A percentile compares a stretch with the other conserved stretches of the same genome.
phyloP scores from a whole-genome alignment of 2,113 vertebrate genomes.

The Oncorhynchus kisutch region DNA sequence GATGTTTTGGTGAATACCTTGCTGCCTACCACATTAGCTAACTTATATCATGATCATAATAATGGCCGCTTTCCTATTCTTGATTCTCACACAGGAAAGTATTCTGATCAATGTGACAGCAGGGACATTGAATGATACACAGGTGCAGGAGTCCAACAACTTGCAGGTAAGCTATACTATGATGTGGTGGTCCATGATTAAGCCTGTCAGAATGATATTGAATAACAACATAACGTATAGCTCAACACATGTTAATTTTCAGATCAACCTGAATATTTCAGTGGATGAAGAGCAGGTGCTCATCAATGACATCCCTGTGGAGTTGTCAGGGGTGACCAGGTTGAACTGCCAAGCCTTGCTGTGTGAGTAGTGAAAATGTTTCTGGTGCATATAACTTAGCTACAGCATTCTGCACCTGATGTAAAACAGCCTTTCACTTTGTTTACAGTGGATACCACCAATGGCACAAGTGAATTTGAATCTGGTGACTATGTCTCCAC shows the following conservation, averaged over 20 bases:
- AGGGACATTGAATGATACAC: conserved; percentile 57
- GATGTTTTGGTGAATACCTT: no score
- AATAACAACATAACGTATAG: no score
- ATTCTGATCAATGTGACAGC: conserved; percentile 81
- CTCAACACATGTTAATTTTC: not conserved
- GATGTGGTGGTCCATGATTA: not conserved
- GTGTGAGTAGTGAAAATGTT: conserved; percentile 74
- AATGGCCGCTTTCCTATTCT: not conserved
- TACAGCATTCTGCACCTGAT: not conserved
- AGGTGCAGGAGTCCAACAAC: conserved; percentile 69
- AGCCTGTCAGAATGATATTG: no score
- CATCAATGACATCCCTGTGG: conserved; percentile 87
- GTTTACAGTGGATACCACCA: conserved; percentile 74
- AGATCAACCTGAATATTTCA: conserved; percentile 73
- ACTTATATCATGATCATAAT: not conserved
- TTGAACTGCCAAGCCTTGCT: conserved; percentile 83
- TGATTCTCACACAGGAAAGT: conserved; percentile 72
- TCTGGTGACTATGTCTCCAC: conserved; percentile 76
- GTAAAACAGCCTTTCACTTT: not conserved
- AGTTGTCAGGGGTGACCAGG: conserved; percentile 81
- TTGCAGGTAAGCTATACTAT: conserved; percentile 78
- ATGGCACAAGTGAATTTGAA: conserved; percentile 63
- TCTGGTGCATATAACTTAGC: not conserved
- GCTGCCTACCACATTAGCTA: conserved; percentile 5
- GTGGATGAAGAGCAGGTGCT: conserved; percentile 78